Evolutionary conservation across 2,113 vertebrate species (phyloP).

Genomic region (Sander vitreus): DNA sequence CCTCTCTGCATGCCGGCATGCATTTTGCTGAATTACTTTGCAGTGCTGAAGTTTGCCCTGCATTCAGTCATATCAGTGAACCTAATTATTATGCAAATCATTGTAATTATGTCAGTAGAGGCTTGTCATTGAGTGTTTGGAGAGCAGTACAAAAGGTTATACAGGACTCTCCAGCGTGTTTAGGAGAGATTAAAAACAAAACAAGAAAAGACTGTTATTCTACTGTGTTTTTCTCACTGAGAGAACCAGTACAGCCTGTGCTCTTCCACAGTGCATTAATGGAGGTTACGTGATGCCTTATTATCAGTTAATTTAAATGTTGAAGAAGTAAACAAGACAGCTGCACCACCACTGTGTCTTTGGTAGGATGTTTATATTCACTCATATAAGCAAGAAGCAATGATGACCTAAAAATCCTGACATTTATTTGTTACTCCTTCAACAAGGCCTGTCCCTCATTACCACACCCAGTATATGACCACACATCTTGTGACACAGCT

Average conservation of each 20-base stretch:
- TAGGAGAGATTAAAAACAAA: background rate
- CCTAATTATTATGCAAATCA: conserved; percentile 60
- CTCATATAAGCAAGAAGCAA: background rate
- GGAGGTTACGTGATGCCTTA: background rate
- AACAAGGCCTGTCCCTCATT: background rate
- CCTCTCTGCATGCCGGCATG: background rate
- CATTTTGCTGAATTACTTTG: conserved; percentile 34
- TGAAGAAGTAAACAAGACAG: background rate
- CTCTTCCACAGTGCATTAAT: background rate
- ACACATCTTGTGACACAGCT: background rate
- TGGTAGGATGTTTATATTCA: background rate
- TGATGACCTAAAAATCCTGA: background rate
- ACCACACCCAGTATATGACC: background rate
- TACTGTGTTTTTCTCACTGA: background rate
- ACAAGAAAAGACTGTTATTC: background rate
- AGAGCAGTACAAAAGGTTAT: conserved; percentile 19
- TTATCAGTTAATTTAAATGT: background rate
- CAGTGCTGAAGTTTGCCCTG: conserved; percentile 2
- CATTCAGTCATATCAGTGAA: conserved; percentile 11
- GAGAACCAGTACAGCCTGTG: background rate
- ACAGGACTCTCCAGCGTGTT: conserved; percentile 13
- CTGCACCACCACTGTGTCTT: background rate
- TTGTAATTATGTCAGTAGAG: conserved; percentile 38
- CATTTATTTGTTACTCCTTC: background rate
- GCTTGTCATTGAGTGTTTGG: conserved; percentile 9